These are phyloP conservation scores for Aleiodes leptofemur DNA, from an alignment of 2,888 invertebrate species.

Conservation along the genomic window DNA sequence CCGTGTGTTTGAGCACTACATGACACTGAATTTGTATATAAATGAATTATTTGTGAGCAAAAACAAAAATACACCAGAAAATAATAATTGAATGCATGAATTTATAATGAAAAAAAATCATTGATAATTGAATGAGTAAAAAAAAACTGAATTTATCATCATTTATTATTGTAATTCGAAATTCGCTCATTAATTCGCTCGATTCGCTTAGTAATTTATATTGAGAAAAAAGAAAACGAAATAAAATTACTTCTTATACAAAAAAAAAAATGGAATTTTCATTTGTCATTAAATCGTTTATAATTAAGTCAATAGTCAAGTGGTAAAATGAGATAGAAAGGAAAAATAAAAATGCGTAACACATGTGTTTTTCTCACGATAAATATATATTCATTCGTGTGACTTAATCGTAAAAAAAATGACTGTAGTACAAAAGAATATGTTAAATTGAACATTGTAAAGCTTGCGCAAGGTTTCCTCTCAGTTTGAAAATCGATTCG, in stretches of 20 bases:
- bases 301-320: background rate
- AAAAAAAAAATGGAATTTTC: background rate
- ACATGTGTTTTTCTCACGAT: background rate
- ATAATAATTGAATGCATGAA: slow-evolving; percentile 2
- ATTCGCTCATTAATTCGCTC: slow-evolving; percentile 38
- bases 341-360: background rate
- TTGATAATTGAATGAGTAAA: slow-evolving; percentile 5
- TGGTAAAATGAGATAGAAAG: slow-evolving; percentile 1
- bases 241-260: slow-evolving; percentile 33
- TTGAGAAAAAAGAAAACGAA: slow-evolving; percentile 48
- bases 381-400: background rate
- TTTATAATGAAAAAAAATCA: background rate
- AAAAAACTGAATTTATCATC: slow-evolving; percentile 13
- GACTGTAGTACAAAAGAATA: slow-evolving; percentile 21
- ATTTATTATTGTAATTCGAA: slow-evolving; percentile 37
- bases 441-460: slow-evolving; percentile 19
- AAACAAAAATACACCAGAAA: background rate
- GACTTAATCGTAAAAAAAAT: slow-evolving; percentile 5
- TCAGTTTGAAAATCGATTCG: slow-evolving; percentile 1
- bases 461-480: background rate
- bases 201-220: slow-evolving; percentile 62
- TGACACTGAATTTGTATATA: slow-evolving; percentile 37
- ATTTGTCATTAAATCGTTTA: too few species aligned
- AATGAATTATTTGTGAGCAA: slow-evolving; percentile 23
- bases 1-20: slow-evolving; percentile 6